A percentile compares a stretch with the other conserved stretches of the same genome.
Evolutionary conservation across 1,140 invertebrate species (phyloP).

Genomic region (Cydia splendana): DNA sequence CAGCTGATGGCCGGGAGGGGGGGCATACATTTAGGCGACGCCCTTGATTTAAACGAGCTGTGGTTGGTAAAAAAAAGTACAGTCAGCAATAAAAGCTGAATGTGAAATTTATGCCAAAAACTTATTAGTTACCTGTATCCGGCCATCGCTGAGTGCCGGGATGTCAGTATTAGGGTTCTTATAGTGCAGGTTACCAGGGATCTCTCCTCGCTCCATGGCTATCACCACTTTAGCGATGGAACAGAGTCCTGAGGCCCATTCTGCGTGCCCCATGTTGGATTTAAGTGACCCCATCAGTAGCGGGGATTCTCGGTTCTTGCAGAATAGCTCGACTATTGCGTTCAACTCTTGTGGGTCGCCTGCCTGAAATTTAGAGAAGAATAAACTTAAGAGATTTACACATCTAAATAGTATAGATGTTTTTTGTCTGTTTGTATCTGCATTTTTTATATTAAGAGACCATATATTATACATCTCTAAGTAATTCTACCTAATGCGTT

Average conservation of each 20-base stretch:
- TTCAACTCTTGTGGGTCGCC: slow-evolving; percentile 98
- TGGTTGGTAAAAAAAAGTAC: no score
- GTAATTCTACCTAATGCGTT: no score
- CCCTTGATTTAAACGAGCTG: no score
- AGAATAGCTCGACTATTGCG: slow-evolving; percentile 95
- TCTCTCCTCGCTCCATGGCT: slow-evolving; percentile 92
- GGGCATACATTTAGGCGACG: no score
- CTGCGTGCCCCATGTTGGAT: slow-evolving; percentile 98
- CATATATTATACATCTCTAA: no score
- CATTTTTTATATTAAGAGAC: no score
- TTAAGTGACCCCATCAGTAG: slow-evolving; percentile 97
- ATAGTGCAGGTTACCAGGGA: slow-evolving; percentile 96
- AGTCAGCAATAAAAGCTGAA: no score
- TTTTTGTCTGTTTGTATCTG: no score
- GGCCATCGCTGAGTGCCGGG: slow-evolving; percentile 91
- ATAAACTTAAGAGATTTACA: no score
- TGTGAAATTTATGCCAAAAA: no score
- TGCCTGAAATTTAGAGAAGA: slow-evolving; percentile 59
- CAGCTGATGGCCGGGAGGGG: no score
- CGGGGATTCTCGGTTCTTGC: slow-evolving; percentile 88
- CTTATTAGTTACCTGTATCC: slow-evolving; percentile 83
- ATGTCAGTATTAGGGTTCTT: slow-evolving; percentile 93
- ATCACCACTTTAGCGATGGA: slow-evolving; percentile 94
- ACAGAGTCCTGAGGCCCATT: slow-evolving; percentile 95
- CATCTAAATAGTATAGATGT: no score